These are phyloP conservation scores for fruit fly (Drosophila melanogaster) DNA, from an alignment of 1,140 invertebrate genomes.

Conservation along the genomic window DNA sequence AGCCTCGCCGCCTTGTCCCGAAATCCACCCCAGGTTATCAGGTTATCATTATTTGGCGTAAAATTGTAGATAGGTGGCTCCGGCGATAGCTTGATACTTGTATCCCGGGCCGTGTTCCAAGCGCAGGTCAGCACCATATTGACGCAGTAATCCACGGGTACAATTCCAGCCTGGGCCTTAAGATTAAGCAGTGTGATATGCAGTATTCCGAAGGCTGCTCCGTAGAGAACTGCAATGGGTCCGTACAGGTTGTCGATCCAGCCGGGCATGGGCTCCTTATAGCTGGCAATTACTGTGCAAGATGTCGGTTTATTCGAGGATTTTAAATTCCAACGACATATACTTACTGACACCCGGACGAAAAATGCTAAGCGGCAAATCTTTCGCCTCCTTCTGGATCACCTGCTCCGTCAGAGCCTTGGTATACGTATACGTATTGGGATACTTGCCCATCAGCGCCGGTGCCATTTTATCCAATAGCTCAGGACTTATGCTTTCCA, in stretches of 20 bases:
- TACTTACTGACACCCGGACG: constrained; percentile 89
- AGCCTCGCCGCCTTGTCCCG: constrained; percentile 63
- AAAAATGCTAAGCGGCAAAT: constrained; percentile 90
- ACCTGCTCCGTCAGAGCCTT: constrained; percentile 92
- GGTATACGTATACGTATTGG: constrained; percentile 94
- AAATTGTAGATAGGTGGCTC: constrained; percentile 88
- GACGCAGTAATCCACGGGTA: constrained; percentile 92
- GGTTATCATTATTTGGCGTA: constrained; percentile 87
- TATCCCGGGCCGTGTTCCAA: constrained; percentile 73
- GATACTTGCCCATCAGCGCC: constrained; percentile 89
- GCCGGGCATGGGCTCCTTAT: constrained; percentile 89
- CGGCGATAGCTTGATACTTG: neutral
- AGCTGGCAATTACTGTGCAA: constrained; percentile 91
- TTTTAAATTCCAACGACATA: neutral
- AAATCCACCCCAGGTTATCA: constrained; percentile 88
- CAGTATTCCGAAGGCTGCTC: constrained; percentile 89
- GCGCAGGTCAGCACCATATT: constrained; percentile 91
- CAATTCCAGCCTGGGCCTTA: constrained; percentile 89
- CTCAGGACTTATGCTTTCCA: constrained; percentile 85
- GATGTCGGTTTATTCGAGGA: neutral
- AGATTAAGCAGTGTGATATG: constrained; percentile 86
- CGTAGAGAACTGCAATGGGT: constrained; percentile 90
- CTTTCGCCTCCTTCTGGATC: constrained; percentile 87
- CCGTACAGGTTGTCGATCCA: constrained; percentile 97
- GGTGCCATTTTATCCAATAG: constrained; percentile 88